A percentile compares a stretch with the other conserved stretches of the same genome.
These are phyloP conservation scores for Neofelis nebulosa DNA, from an alignment of 2,113 vertebrate genomes.

Conservation along the genomic window DNA sequence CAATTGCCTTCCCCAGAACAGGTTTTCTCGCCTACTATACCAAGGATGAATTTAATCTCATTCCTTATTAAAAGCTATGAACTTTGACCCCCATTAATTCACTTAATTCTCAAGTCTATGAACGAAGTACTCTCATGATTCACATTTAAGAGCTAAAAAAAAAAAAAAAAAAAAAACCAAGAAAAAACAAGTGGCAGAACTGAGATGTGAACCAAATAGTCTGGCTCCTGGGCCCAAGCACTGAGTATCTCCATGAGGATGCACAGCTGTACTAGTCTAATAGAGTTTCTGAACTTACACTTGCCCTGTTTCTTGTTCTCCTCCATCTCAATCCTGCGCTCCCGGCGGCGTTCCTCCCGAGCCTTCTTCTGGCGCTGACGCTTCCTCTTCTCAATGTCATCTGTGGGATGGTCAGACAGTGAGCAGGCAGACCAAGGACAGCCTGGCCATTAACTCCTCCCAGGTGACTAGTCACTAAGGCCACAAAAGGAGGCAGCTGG, in stretches of 20 bases:
- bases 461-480: neutral
- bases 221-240: neutral
- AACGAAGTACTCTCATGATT: neutral
- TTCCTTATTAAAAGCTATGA: neutral
- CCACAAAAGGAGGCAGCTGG: neutral
- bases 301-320: conserved; percentile 98
- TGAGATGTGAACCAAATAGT: neutral
- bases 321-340: conserved; percentile 97
- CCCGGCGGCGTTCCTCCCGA: conserved; percentile 95
- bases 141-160: neutral
- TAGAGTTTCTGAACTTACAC: conserved; percentile 87
- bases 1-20: neutral
- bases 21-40: neutral
- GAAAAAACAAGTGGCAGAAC: neutral
- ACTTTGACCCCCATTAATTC: neutral
- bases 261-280: neutral
- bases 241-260: neutral
- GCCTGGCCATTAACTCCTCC: neutral
- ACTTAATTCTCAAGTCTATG: neutral
- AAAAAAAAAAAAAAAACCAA: neutral
- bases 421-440: neutral
- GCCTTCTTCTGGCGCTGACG: conserved; percentile 95
- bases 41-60: neutral
- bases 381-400: conserved; percentile 96
- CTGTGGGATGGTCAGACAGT: conserved; percentile 79